Evolutionary conservation across 2,113 vertebrate genomes (phyloP).

Genomic region (Chaetorhynchus papuensis): DNA sequence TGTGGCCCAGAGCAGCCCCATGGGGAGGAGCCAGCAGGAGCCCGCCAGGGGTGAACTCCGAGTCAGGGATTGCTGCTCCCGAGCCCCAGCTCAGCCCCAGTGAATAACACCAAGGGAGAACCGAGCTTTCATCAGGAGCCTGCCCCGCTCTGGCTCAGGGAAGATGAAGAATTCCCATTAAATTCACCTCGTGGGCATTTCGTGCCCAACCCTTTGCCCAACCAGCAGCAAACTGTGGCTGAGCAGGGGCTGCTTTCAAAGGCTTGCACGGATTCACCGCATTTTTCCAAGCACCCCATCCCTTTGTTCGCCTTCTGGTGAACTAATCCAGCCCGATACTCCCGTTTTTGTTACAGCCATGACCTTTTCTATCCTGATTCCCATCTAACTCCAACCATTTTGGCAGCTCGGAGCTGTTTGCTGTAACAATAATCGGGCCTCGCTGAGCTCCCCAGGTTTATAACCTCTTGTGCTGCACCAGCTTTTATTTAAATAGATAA

Average conservation of each 20-base stretch:
- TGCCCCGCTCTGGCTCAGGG: background rate
- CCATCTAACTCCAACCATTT: background rate
- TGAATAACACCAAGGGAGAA: background rate
- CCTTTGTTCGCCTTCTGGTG: slow-evolving; percentile 11
- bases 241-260: slow-evolving; percentile 30
- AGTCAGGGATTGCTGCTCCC: background rate
- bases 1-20: rapidly evolving
- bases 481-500: slow-evolving; percentile 40
- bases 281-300: background rate
- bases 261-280: background rate
- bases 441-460: background rate
- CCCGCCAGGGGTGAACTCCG: background rate
- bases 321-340: background rate
- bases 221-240: background rate
- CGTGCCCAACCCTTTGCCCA: background rate
- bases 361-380: slow-evolving; percentile 42
- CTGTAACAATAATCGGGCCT: background rate
- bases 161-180: slow-evolving; percentile 21
- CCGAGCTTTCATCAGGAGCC: background rate
- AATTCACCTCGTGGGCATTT: slow-evolving; percentile 35
- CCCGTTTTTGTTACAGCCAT: background rate
- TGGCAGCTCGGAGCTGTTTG: slow-evolving; percentile 24
- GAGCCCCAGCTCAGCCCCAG: background rate
- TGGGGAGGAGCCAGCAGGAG: background rate
- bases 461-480: background rate